Percentiles rank a stretch among this genome's conserved stretches.
Conservation (phyloP, 2,888 invertebrate species). For the Galeruca laticollis region DNA sequence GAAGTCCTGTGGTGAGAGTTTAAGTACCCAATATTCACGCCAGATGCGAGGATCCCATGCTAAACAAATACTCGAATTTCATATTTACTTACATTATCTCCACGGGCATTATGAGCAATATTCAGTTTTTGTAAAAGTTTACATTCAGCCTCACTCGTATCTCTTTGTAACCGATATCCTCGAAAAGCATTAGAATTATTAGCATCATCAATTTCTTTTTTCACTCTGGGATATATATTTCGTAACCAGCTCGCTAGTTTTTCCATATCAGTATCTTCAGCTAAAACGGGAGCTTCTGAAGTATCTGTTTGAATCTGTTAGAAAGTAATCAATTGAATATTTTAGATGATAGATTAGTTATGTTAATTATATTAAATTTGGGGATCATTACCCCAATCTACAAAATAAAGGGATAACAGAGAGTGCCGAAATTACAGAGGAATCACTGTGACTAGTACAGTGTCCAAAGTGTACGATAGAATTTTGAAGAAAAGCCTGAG, state of each 20-base stretch:
- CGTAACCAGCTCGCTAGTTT: conserved; percentile 68
- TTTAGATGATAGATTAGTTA: no score
- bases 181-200: conserved; percentile 59
- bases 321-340: background rate
- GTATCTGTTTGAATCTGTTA: conserved; percentile 65
- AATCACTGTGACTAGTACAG: no score
- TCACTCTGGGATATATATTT: conserved; percentile 66
- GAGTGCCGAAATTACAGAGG: no score
- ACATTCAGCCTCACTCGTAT: conserved; percentile 52
- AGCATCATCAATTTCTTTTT: conserved; percentile 66
- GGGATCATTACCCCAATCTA: no score
- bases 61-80: no score
- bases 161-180: conserved; percentile 54
- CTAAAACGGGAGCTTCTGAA: conserved; percentile 36
- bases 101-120: conserved; percentile 42
- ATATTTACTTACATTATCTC: conserved; percentile 36
- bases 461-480: no score
- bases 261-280: conserved; percentile 63
- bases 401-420: no score
- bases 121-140: conserved; percentile 59
- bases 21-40: no score
- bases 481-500: no score
- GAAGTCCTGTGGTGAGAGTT: no score
- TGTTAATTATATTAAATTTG: no score
- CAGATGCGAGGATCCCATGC: no score